phyloP scores from a whole-genome alignment of 2,888 invertebrate species.

The Hypena proboscidalis region DNA sequence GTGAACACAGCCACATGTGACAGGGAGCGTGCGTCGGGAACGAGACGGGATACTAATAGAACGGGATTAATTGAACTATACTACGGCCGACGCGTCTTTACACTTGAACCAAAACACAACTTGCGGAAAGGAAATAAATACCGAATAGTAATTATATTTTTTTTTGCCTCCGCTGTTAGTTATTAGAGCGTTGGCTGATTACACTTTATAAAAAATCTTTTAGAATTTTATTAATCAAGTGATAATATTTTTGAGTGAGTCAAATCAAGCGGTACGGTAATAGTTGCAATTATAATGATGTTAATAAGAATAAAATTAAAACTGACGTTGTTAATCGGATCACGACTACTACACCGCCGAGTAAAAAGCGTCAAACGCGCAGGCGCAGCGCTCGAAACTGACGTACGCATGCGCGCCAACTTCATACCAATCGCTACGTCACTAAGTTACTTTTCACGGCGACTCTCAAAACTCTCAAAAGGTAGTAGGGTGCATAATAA shows the following conservation, averaged over 20 bases:
- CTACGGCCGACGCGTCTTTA: slow-evolving; percentile 52
- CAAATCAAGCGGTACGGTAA: slow-evolving; percentile 65
- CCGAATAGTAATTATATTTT: slow-evolving; percentile 34
- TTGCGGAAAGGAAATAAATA: slow-evolving; percentile 22
- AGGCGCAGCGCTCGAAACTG: slow-evolving; percentile 83
- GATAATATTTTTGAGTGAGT: slow-evolving; percentile 38
- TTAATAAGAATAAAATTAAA: slow-evolving; percentile 61
- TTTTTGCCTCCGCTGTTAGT: slow-evolving; percentile 54
- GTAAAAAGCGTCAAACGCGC: slow-evolving; percentile 83
- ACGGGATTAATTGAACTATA: slow-evolving; percentile 73
- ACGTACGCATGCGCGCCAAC: slow-evolving; percentile 77
- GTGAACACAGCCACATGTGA: slow-evolving; percentile 68
- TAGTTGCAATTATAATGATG: slow-evolving; percentile 39
- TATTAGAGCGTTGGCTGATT: slow-evolving; percentile 46
- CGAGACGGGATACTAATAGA: slow-evolving; percentile 76
- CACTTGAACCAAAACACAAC: slow-evolving; percentile 50
- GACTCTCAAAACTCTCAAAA: slow-evolving; percentile 34
- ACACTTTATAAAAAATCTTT: slow-evolving; percentile 28
- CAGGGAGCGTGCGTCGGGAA: slow-evolving; percentile 66
- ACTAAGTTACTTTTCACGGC: slow-evolving; percentile 56
- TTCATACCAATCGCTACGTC: slow-evolving; percentile 67
- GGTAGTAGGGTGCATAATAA: slow-evolving; percentile 53
- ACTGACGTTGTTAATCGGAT: slow-evolving; percentile 85
- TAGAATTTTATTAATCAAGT: slow-evolving; percentile 12
- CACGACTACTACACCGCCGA: slow-evolving; percentile 84